A percentile compares a stretch with the other conserved stretches of the same genome.
These are phyloP conservation scores for Nothocercus nigrocapillus DNA, from an alignment of 2,113 vertebrate genomes.

Conservation along the genomic window DNA sequence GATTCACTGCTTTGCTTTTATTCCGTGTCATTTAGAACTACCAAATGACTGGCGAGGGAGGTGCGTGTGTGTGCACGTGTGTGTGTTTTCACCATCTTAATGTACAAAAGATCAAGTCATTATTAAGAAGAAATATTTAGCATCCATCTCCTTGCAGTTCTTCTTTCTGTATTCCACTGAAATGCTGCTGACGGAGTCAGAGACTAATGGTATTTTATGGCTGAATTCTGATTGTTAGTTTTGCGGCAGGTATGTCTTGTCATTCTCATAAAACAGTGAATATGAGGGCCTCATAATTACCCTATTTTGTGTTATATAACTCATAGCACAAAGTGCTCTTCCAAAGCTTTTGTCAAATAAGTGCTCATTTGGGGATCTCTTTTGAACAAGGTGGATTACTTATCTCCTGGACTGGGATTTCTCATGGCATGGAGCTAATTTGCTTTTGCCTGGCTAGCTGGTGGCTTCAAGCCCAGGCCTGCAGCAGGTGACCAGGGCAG, in stretches of 20 bases:
- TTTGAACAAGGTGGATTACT: slow-evolving; percentile 59
- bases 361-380: slow-evolving; percentile 59
- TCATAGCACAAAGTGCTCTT: slow-evolving; percentile 64
- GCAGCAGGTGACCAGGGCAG: accelerated
- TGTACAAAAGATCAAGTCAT: slow-evolving; percentile 34
- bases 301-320: slow-evolving; percentile 69
- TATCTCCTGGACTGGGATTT: slow-evolving; percentile 2
- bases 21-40: slow-evolving; percentile 57
- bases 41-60: slow-evolving; percentile 7
- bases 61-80: slow-evolving; percentile 2
- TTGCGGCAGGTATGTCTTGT: neutral
- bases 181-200: slow-evolving; percentile 30
- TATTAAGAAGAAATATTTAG: slow-evolving; percentile 49
- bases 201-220: neutral
- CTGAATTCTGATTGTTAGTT: slow-evolving; percentile 25
- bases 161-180: slow-evolving; percentile 1
- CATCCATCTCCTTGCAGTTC: neutral
- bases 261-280: slow-evolving; percentile 39
- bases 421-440: slow-evolving; percentile 34
- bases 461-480: neutral
- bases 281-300: slow-evolving; percentile 73
- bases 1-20: slow-evolving; percentile 42
- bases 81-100: slow-evolving; percentile 32
- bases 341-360: slow-evolving; percentile 66
- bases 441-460: neutral